Percentiles rank a stretch among this genome's conserved stretches.
phyloP scores from a whole-genome alignment of 2,113 vertebrate genomes.

The Neopipo cinnamomea region DNA sequence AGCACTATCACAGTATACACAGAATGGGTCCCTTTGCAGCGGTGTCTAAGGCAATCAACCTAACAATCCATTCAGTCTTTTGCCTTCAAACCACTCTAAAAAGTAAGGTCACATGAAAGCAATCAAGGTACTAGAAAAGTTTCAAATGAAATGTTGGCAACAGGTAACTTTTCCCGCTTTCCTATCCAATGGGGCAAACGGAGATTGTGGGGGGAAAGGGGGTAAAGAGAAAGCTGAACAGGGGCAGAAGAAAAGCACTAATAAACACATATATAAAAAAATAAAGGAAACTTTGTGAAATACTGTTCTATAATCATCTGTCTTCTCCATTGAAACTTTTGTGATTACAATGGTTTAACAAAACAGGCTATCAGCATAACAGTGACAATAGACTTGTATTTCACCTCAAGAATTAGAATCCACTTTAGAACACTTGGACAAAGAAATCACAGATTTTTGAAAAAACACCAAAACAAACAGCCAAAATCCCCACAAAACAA shows the following conservation, averaged over 20 bases:
- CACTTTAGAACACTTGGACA: background rate
- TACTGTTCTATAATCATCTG: background rate
- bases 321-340: background rate
- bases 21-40: background rate
- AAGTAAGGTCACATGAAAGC: background rate
- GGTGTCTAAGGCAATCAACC: background rate
- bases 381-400: background rate
- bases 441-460: background rate
- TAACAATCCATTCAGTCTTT: background rate
- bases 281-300: background rate
- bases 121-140: background rate
- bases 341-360: background rate
- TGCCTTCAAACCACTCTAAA: background rate
- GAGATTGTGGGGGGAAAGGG: rapidly evolving
- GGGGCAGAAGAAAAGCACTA: background rate
- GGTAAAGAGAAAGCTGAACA: background rate
- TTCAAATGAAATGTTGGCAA: background rate
- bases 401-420: background rate
- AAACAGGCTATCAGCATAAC: background rate
- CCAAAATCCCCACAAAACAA: background rate
- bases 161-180: background rate
- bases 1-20: background rate
- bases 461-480: background rate
- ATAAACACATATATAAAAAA: background rate
- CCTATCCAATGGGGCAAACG: background rate